Conservation (phyloP, 2,797 vertebrate genomes). For the Muscicapa comitata region DNA sequence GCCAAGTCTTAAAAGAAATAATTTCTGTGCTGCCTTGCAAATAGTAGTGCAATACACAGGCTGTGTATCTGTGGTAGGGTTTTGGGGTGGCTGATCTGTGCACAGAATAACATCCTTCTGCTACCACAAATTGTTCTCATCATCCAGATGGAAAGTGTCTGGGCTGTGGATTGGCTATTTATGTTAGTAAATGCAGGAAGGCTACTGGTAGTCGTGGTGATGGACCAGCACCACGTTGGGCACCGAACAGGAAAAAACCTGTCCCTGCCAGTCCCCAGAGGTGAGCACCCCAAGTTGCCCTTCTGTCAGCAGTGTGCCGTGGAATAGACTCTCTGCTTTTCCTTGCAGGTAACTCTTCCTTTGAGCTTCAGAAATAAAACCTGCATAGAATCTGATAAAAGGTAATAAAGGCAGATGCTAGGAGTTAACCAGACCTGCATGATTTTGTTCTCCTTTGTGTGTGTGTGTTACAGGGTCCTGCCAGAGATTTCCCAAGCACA, state of each 20-base stretch:
- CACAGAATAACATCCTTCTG: slow-evolving; percentile 1
- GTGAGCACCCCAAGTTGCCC: fast-evolving
- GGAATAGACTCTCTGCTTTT: background rate
- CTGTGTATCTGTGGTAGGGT: background rate
- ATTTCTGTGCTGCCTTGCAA: slow-evolving; percentile 28
- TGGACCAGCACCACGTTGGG: fast-evolving
- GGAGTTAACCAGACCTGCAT: background rate
- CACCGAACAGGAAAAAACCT: background rate
- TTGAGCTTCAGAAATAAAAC: background rate
- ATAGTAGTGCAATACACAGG: background rate
- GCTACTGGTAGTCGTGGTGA: background rate
- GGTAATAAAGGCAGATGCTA: background rate
- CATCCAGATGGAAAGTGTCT: background rate
- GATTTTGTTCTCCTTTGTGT: background rate
- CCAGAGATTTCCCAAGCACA: background rate
- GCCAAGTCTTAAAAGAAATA: slow-evolving; percentile 36
- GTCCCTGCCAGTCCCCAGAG: background rate
- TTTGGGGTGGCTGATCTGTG: background rate
- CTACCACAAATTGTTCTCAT: background rate
- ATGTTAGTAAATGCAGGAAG: background rate
- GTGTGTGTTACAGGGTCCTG: background rate
- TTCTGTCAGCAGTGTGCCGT: background rate
- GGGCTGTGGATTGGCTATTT: background rate
- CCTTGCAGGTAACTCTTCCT: background rate
- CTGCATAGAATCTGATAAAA: background rate